Evolutionary conservation across 2,113 vertebrate species (phyloP), one percentile per base, ranked within the genome.

Genomic region (Phrynosoma blainvillii): DNA sequence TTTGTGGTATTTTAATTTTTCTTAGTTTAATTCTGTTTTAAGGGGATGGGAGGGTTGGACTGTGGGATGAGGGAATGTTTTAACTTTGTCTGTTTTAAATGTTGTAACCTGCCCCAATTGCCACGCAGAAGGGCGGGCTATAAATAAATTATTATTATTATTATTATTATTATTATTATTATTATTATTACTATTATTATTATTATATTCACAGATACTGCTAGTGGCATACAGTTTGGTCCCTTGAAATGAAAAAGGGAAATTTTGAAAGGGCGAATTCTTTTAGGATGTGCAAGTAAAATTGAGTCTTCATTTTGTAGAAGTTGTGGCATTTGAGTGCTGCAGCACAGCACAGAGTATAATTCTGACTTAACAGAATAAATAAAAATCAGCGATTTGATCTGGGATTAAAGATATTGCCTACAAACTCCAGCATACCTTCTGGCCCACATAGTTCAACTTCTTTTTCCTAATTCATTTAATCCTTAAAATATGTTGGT

Each of bases 171-270:
- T n/a, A n/a, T n/a, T n/a, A n/a, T n/a, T n/a, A n/a, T n/a, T n/a
- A n/a, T n/a, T n/a, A n/a, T n/a, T n/a, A n/a, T n/a, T n/a, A n/a
- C n/a, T n/a, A n/a, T n/a, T n/a, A n/a, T n/a, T n/a, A n/a, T n/a
- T n/a, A n/a, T n/a, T 62, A 62, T 85, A 23, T 84, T 54, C 25
- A 56, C 54, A 85, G 73, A 76, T 75, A 76, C 10, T 85, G 74
- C 56, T n/a, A 47, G 32, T 27, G 16, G 74, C 74, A 66, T 77
- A 25, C 59, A 85, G 36, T 66, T 85, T 52, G 40, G 62, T 25
- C 2, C 7, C 84, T 78, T 68, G 27, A 47, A 85, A 86, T 18
- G 79, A 40, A 79, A 75, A 86, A 70, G 84, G 65, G 84, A 85
- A 77, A 85, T 78, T 86, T 52, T 25, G 25, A 47, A 86, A 78